Conservation (phyloP, 1,140 invertebrate species). For the Trichonephila clavipes region DNA sequence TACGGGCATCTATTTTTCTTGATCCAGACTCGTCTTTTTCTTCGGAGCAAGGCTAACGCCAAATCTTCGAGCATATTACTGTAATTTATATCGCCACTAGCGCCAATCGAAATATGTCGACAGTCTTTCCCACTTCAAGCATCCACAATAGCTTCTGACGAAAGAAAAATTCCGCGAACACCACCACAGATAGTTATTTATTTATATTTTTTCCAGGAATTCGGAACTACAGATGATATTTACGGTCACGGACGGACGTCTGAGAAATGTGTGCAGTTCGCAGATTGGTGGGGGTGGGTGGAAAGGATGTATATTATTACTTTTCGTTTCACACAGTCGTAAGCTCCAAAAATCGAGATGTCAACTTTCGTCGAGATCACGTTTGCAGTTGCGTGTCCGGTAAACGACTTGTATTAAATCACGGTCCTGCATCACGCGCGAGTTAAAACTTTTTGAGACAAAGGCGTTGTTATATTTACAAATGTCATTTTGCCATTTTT, state of each 20-base stretch:
- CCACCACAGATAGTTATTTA: no score
- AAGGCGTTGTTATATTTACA: constrained; percentile 55
- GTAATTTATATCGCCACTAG: not conserved
- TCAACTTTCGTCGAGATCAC: constrained; percentile 68
- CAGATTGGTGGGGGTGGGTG: not conserved
- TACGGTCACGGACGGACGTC: constrained; percentile 66
- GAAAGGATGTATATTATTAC: not conserved
- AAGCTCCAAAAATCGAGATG: constrained; percentile 49
- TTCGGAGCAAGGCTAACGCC: no score
- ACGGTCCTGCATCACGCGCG: constrained; percentile 20
- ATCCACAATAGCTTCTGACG: not conserved
- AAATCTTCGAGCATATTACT: not conserved
- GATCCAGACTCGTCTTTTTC: no score
- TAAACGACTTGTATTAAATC: constrained; percentile 57
- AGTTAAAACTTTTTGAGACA: constrained; percentile 53
- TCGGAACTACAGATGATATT: not conserved
- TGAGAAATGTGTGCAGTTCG: constrained; percentile 6
- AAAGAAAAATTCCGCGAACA: constrained; percentile 33
- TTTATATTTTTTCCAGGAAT: constrained; percentile 3
- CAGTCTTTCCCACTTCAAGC: not conserved
- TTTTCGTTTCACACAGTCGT: constrained; percentile 41
- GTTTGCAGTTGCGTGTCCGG: constrained; percentile 50
- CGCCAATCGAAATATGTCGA: constrained; percentile 23
- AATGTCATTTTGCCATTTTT: constrained; percentile 15
- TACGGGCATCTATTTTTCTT: no score